A percentile compares a stretch with the other conserved stretches of the same genome.
Conservation (phyloP, 2,113 vertebrate genomes). For the Danio rerio region DNA sequence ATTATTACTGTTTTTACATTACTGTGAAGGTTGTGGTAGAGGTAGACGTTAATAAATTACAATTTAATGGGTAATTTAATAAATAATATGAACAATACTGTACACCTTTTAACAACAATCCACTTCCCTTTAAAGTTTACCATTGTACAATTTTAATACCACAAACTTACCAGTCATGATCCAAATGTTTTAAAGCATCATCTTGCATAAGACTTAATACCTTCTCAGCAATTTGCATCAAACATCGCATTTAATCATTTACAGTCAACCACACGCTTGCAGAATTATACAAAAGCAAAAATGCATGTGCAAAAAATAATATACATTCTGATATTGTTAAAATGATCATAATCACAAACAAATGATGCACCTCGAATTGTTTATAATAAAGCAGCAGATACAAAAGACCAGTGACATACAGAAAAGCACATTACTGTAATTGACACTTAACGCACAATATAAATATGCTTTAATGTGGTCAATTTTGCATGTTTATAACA, state of each 20-base stretch:
- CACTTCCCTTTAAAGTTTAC: too few relatives aligned
- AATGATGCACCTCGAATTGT: background rate
- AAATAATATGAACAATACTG: too few relatives aligned
- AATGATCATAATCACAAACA: background rate
- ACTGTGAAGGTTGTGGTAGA: too few relatives aligned
- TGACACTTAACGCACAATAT: background rate
- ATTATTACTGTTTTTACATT: too few relatives aligned
- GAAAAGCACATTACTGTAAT: background rate
- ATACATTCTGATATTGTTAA: background rate
- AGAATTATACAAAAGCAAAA: background rate
- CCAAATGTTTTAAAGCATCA: background rate
- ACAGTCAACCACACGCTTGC: background rate
- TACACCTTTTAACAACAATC: too few relatives aligned
- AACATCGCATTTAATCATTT: slow-evolving; percentile 4
- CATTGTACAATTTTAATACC: too few relatives aligned
- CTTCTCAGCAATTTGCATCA: slow-evolving; percentile 14
- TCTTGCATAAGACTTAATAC: slow-evolving; percentile 28
- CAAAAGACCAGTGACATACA: background rate
- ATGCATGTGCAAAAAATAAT: background rate
- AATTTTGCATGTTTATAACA: background rate
- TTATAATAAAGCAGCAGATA: slow-evolving; percentile 12
- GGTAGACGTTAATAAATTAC: too few relatives aligned
- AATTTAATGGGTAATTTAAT: too few relatives aligned
- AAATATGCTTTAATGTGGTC: background rate
- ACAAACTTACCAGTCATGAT: background rate